These are phyloP conservation scores for Netelia melanura DNA, from an alignment of 2,888 invertebrate genomes.

Conservation along the genomic window DNA sequence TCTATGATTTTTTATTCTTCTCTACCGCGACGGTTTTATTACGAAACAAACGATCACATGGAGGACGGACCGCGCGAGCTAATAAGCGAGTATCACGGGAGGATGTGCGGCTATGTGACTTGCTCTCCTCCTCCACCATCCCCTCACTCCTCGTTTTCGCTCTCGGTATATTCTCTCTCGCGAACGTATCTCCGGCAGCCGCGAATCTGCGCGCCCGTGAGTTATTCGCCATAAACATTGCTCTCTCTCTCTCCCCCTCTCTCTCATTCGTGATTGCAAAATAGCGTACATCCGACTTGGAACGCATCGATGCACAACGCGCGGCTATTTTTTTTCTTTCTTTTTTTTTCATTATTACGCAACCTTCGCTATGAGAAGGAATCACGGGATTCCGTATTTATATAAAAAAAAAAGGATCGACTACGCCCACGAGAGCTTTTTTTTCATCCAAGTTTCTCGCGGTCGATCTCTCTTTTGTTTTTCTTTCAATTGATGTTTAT, in stretches of 20 bases:
- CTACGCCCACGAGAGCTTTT: background rate
- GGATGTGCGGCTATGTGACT: conserved; percentile 76
- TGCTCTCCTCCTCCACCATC: conserved; percentile 64
- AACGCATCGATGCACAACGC: conserved; percentile 80
- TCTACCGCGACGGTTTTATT: conserved; percentile 70
- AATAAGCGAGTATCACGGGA: conserved; percentile 82
- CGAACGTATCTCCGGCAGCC: conserved; percentile 26
- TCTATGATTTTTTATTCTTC: conserved; percentile 1
- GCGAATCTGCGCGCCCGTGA: conserved; percentile 28
- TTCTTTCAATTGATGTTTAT: background rate
- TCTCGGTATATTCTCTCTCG: conserved; percentile 10
- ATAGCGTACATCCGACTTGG: conserved; percentile 83
- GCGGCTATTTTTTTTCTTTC: conserved; percentile 36
- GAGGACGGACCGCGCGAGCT: conserved; percentile 69
- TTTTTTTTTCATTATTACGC: conserved; percentile 10
- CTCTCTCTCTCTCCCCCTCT: conserved; percentile 62
- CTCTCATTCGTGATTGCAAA: conserved; percentile 82
- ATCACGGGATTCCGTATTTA: background rate
- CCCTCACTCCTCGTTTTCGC: conserved; percentile 51
- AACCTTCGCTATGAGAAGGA: background rate
- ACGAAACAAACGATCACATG: conserved; percentile 77
- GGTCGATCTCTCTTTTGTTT: background rate
- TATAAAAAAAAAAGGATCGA: background rate
- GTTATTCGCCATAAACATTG: conserved; percentile 81
- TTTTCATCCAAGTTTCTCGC: background rate